Evolutionary conservation across 2,797 vertebrate genomes (phyloP).

Genomic region (Pogoniulus pusillus): DNA sequence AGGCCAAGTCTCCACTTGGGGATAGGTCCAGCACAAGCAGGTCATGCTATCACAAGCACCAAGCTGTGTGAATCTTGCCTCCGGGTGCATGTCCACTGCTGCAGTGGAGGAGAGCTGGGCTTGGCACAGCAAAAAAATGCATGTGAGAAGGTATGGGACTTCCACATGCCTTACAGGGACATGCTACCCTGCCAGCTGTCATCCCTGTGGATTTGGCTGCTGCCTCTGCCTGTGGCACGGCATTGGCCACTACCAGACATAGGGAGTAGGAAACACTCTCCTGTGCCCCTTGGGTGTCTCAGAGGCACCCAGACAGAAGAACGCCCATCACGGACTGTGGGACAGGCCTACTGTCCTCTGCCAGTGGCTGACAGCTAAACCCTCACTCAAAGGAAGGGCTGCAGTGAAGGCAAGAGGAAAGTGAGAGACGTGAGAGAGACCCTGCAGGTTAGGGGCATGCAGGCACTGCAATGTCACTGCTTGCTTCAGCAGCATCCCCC

Average conservation of each 20-base stretch:
- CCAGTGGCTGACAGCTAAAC: background rate
- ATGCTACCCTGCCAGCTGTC: background rate
- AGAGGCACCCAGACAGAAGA: background rate
- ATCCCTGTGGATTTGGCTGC: background rate
- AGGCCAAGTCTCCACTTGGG: accelerated
- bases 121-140: background rate
- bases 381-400: background rate
- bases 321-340: background rate
- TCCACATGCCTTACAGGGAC: background rate
- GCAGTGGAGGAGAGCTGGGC: background rate
- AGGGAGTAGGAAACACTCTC: background rate
- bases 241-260: accelerated
- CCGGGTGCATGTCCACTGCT: background rate
- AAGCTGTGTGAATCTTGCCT: background rate
- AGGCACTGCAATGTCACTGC: background rate
- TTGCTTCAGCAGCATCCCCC: background rate
- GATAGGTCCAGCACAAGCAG: accelerated
- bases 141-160: background rate
- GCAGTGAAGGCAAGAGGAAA: background rate
- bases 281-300: background rate
- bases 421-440: background rate
- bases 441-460: background rate
- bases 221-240: background rate
- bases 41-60: accelerated
- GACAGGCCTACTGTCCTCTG: background rate